These are phyloP conservation scores for Scytalopus superciliaris DNA, from an alignment of 2,113 vertebrate species.

Conservation along the genomic window DNA sequence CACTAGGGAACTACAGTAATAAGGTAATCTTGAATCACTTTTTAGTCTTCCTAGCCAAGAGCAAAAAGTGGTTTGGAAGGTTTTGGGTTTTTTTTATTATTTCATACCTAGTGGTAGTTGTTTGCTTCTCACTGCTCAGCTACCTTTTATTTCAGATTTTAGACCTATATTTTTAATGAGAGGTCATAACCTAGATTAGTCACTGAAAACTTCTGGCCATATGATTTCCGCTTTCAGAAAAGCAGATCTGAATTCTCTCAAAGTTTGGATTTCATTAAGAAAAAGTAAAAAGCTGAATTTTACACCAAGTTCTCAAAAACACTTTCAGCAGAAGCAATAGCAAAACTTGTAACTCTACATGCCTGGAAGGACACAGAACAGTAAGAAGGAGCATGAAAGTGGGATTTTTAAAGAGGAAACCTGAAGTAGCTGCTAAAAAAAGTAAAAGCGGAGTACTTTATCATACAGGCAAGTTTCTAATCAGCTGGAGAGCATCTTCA, in stretches of 20 bases:
- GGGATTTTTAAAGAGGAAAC: neutral
- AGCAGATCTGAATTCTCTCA: neutral
- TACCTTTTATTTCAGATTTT: neutral
- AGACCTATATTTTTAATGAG: neutral
- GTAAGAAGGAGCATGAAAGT: neutral
- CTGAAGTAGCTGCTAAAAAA: neutral
- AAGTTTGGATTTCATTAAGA: constrained; percentile 6
- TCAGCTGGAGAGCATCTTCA: neutral
- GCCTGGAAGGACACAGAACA: neutral
- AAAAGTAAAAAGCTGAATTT: neutral
- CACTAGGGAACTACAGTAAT: neutral
- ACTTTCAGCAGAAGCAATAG: neutral
- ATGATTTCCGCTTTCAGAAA: neutral
- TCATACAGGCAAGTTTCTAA: neutral
- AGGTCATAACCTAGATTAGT: neutral
- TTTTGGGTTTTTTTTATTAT: neutral
- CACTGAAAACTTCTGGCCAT: neutral
- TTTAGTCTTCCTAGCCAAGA: neutral
- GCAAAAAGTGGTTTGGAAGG: neutral
- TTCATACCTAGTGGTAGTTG: neutral
- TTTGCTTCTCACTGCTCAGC: neutral
- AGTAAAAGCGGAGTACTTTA: neutral
- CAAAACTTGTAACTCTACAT: neutral
- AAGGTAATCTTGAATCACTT: neutral
- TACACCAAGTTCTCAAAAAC: neutral